These are phyloP conservation scores for Scytalopus superciliaris DNA, from an alignment of 2,113 vertebrate genomes.

Conservation along the genomic window DNA sequence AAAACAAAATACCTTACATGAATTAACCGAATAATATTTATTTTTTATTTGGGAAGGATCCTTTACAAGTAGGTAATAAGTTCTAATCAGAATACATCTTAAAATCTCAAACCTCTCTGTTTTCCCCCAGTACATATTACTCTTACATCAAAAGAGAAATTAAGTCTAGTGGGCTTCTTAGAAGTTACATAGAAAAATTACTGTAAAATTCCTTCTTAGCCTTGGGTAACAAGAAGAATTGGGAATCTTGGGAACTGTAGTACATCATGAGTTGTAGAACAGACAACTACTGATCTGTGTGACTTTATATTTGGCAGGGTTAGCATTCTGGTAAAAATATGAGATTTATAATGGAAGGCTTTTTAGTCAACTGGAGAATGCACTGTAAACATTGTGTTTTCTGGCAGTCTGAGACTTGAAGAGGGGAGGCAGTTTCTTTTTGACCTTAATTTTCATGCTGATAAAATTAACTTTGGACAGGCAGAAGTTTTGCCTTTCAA, in stretches of 20 bases:
- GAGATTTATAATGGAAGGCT: neutral
- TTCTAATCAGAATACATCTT: neutral
- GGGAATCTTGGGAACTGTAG: neutral
- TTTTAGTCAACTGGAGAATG: neutral
- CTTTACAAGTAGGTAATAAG: neutral
- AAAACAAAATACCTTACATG: neutral
- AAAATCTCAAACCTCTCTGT: neutral
- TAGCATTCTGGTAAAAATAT: neutral
- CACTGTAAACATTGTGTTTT: neutral
- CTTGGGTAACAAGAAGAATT: neutral
- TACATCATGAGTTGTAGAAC: neutral
- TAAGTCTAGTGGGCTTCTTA: neutral
- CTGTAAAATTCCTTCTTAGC: neutral
- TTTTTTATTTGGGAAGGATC: neutral
- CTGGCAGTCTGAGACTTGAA: neutral
- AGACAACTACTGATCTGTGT: neutral
- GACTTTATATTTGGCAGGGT: neutral
- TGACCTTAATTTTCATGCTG: neutral
- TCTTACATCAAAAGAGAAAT: slow-evolving; percentile 13
- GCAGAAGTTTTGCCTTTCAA: slow-evolving; percentile 5
- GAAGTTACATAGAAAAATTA: neutral
- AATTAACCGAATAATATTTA: neutral
- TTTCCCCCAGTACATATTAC: neutral
- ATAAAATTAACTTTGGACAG: neutral
- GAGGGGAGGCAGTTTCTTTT: neutral